Conservation (phyloP, 1,140 invertebrate genomes). For the Drosophila yakuba region DNA sequence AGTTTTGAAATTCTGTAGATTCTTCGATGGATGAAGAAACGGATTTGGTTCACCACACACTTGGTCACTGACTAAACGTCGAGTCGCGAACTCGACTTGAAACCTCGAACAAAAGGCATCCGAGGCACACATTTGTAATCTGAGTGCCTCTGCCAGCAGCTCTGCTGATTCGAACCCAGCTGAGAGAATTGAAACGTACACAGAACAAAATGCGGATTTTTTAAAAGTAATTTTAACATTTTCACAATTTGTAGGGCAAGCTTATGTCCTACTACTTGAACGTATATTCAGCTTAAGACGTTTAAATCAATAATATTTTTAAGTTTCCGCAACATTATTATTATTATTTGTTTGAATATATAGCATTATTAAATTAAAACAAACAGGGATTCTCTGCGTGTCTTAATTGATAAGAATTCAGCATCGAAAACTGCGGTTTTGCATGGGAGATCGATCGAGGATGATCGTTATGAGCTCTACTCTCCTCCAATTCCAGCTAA, state of each 20-base stretch:
- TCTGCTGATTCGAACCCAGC: conserved; percentile 22
- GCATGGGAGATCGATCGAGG: conserved; percentile 44
- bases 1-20: background rate
- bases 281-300: too few species aligned
- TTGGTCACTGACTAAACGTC: conserved; percentile 64
- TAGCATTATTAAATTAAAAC: too few species aligned
- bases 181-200: conserved; percentile 17
- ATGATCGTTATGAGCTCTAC: conserved; percentile 19
- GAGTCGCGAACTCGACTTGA: conserved; percentile 68
- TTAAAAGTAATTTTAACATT: too few species aligned
- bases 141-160: conserved; percentile 40
- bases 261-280: too few species aligned
- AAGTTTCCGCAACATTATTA: too few species aligned
- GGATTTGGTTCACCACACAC: conserved; percentile 46
- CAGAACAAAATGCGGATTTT: conserved; percentile 8
- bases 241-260: too few species aligned
- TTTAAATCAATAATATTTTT: too few species aligned
- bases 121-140: conserved; percentile 56
- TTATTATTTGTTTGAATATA: too few species aligned
- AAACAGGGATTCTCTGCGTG: background rate
- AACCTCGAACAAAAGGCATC: conserved; percentile 74
- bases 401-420: conserved; percentile 15
- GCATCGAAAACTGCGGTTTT: conserved; percentile 17
- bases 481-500: conserved; percentile 46
- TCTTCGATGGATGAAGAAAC: conserved; percentile 12